A percentile compares a stretch with the other conserved stretches of the same genome.
These are phyloP conservation scores for Pantherophis alleghaniensis DNA, from an alignment of 2,797 vertebrate genomes.

Conservation along the genomic window DNA sequence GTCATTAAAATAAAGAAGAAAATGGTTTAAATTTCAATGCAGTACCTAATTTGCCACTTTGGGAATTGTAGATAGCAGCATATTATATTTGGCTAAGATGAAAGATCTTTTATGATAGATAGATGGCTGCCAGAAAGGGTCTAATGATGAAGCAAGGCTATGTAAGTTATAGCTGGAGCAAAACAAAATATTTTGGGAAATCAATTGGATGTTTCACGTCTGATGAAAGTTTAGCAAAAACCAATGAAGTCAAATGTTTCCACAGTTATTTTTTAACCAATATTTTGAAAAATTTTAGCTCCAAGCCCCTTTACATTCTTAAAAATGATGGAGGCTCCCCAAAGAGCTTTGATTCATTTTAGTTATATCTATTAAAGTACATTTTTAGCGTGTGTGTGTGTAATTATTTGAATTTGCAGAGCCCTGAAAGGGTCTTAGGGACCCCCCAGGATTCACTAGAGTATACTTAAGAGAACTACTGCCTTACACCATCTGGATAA, in stretches of 20 bases:
- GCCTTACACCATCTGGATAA: not conserved
- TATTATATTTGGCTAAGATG: not conserved
- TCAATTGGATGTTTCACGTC: not conserved
- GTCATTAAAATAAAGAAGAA: constrained; percentile 11
- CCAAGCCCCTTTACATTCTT: not conserved
- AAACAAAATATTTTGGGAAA: not conserved
- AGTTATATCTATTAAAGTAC: not conserved
- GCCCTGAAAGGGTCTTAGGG: not conserved
- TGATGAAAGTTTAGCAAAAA: not conserved
- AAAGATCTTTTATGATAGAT: not conserved
- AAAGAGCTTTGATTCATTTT: not conserved
- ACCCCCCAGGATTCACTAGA: not conserved
- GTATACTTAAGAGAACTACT: not conserved
- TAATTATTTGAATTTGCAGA: not conserved
- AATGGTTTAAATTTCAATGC: not conserved
- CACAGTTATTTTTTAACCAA: not conserved
- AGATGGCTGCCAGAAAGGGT: not conserved
- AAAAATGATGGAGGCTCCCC: not conserved
- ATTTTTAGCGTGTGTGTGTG: not conserved
- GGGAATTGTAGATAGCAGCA: not conserved
- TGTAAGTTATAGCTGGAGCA: not conserved
- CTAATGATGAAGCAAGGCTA: not conserved
- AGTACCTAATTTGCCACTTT: not conserved
- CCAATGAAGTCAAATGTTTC: not conserved
- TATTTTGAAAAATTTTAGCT: not conserved